These are phyloP conservation scores for Drosophila pallidifrons DNA, from an alignment of 1,140 invertebrate genomes.

Conservation along the genomic window DNA sequence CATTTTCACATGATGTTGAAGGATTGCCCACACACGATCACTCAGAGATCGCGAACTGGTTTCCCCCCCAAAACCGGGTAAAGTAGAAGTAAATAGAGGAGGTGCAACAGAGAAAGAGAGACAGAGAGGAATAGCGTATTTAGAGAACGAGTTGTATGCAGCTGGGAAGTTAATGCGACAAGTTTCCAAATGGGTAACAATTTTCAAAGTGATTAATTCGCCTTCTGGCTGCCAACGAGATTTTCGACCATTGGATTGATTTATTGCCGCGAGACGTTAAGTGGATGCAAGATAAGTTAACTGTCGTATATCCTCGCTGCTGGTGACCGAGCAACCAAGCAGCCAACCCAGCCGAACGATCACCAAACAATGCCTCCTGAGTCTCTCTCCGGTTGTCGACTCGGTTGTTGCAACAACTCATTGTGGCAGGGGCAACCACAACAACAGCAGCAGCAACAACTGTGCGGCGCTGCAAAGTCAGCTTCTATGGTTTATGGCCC, in stretches of 20 bases:
- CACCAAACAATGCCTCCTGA: constrained; percentile 52
- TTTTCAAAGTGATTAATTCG: constrained; percentile 84
- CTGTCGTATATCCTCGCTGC: constrained; percentile 81
- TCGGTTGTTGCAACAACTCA: constrained; percentile 19
- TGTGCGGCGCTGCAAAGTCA: constrained; percentile 18
- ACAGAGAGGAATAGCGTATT: constrained; percentile 6
- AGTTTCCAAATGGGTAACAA: constrained; percentile 83
- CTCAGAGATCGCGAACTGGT: constrained; percentile 44
- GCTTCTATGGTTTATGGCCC: constrained; percentile 77
- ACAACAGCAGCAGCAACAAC: not conserved
- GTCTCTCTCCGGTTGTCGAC: constrained; percentile 15
- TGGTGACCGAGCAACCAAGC: constrained; percentile 63
- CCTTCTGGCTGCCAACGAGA: constrained; percentile 79
- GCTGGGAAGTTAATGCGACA: constrained; percentile 77
- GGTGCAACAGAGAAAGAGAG: not conserved
- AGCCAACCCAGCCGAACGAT: constrained; percentile 38
- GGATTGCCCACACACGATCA: constrained; percentile 76
- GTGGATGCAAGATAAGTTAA: constrained; percentile 84
- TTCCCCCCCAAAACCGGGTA: not conserved
- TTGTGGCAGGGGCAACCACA: not conserved
- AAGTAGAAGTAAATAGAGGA: not conserved
- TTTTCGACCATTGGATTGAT: constrained; percentile 80
- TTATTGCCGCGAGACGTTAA: constrained; percentile 83
- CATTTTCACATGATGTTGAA: constrained; percentile 75
- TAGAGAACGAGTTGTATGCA: constrained; percentile 48